A percentile compares a stretch with the other conserved stretches of the same genome.
Evolutionary conservation across 2,797 vertebrate genomes (phyloP).

Genomic region (Chelon labrosus): DNA sequence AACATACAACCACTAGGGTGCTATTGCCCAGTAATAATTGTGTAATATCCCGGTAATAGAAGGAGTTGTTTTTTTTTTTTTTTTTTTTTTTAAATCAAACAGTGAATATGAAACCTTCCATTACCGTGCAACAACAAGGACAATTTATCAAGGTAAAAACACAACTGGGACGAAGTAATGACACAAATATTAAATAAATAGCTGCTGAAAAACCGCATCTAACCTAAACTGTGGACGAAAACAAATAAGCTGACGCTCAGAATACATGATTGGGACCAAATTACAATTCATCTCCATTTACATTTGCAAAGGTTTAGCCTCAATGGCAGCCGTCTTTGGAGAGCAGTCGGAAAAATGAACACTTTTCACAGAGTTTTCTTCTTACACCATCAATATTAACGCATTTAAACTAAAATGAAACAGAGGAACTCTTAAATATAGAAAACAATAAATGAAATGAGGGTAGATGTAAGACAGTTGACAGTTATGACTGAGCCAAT

Average conservation of each 20-base stretch:
- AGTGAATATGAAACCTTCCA: constrained; percentile 52
- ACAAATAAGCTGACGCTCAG: constrained; percentile 51
- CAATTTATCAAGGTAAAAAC: constrained; percentile 70
- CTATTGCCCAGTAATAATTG: constrained; percentile 54
- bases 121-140: constrained; percentile 65
- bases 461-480: constrained; percentile 41
- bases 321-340: constrained; percentile 19
- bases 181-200: constrained; percentile 73
- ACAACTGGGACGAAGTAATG: constrained; percentile 62
- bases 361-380: constrained; percentile 41
- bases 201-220: constrained; percentile 49
- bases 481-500: constrained; percentile 54
- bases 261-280: constrained; percentile 58
- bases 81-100: constrained; percentile 63
- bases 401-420: constrained; percentile 22
- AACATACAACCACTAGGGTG: constrained; percentile 43
- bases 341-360: constrained; percentile 36
- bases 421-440: not conserved
- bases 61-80: no score
- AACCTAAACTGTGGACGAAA: constrained; percentile 54
- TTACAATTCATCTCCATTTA: constrained; percentile 57
- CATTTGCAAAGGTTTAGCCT: constrained; percentile 20
- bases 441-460: not conserved
- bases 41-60: constrained; percentile 53
- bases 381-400: constrained; percentile 35